Percentiles rank a stretch among this genome's conserved stretches.
Conservation (phyloP, 2,888 invertebrate species). For the Nephrotoma flavescens region DNA sequence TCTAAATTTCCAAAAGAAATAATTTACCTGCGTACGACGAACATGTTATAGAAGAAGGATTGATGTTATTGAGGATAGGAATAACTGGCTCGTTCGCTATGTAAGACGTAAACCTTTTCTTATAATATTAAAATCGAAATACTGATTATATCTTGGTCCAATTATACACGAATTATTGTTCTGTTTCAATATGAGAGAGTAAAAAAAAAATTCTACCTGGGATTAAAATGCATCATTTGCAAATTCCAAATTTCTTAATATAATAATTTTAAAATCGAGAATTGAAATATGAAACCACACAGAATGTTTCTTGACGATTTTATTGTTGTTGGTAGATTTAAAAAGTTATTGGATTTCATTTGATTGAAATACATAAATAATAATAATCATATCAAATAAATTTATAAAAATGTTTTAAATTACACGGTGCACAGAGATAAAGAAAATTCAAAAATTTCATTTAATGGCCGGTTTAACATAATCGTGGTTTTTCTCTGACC, state of each 20-base stretch:
- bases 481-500: not conserved
- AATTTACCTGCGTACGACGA: not conserved
- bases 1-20: not conserved
- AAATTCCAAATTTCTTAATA: not conserved
- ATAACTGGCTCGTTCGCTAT: not conserved
- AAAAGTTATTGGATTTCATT: not conserved
- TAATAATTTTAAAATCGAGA: not conserved
- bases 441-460: not conserved
- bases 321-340: not conserved
- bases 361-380: not conserved
- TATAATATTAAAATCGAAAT: not conserved
- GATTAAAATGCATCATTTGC: not conserved
- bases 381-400: not conserved
- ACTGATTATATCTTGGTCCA: not conserved
- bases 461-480: not conserved
- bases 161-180: not conserved
- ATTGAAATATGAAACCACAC: not conserved
- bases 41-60: not conserved
- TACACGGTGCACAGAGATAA: not conserved
- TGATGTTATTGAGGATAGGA: not conserved
- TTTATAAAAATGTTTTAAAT: not conserved
- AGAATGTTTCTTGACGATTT: not conserved
- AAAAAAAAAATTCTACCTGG: not conserved
- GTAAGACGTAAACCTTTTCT: not conserved
- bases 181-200: not conserved